A percentile compares a stretch with the other conserved stretches of the same genome.
phyloP scores from a whole-genome alignment of 2,113 vertebrate species.

The Lamprotornis superbus region DNA sequence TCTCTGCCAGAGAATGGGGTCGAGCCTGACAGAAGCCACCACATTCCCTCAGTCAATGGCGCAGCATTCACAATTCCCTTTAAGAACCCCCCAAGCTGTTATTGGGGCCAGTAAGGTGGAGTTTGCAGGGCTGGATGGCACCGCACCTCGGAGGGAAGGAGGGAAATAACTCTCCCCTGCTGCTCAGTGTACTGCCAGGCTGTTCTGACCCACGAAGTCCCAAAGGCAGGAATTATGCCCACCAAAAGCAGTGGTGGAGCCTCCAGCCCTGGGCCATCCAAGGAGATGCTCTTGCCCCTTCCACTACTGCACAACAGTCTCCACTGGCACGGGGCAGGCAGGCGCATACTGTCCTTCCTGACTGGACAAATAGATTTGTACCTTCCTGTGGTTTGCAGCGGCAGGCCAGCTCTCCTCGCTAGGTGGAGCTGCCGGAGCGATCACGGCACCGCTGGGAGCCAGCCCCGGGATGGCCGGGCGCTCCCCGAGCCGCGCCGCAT shows the following conservation, averaged over 20 bases:
- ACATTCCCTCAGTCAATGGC: neutral
- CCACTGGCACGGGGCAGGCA: neutral
- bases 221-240: neutral
- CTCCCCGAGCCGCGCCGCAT: accelerated
- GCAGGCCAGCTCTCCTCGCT: neutral
- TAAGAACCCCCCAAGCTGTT: accelerated
- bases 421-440: constrained; percentile 67
- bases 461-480: no score
- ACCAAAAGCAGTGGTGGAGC: neutral
- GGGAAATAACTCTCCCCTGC: neutral
- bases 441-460: neutral
- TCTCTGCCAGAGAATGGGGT: neutral
- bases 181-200: neutral
- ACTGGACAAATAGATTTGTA: accelerated
- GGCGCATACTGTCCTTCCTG: accelerated
- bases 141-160: accelerated
- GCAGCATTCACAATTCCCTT: accelerated
- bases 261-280: neutral
- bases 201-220: neutral
- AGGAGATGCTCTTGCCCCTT: neutral
- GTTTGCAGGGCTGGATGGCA: neutral
- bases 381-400: neutral
- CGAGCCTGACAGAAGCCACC: neutral
- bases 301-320: neutral
- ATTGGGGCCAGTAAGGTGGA: no score